Evolutionary conservation across 1,140 invertebrate genomes (phyloP), one percentile per base, ranked within the genome.

Genomic region (Acromyrmex heyeri): DNA sequence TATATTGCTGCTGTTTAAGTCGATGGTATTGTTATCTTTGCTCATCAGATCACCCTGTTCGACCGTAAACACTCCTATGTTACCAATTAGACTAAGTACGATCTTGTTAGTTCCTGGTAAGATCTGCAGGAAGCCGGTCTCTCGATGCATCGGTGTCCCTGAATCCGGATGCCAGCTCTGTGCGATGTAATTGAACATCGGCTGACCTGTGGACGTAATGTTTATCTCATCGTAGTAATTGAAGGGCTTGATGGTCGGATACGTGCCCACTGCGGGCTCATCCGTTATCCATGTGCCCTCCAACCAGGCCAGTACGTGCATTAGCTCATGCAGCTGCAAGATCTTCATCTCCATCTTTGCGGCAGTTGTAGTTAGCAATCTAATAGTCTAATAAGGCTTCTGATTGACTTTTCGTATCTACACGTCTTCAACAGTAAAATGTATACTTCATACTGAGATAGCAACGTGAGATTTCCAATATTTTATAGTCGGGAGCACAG

Each of bases 61-160:
- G 1, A 97, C 87, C 0, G 96, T 95, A 3, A 95, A 95, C 0
- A 97, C 72, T 16, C 96, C 96, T 93, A 97, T 96, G 92, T 97
- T 97, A 87, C 97, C 96, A 50, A 96, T 96, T n/a, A 96, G 92
- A 3, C 97, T 90, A 16, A 97, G 95, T 4, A 96, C 95, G 6
- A 97, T 86, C 57, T 96, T 93, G 48, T 96, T 95, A 18, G 96
- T 96, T 5, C 95, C 95, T 0, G 96, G 96, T 73, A 96, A 95
- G 14, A 97, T 96, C 57, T 96, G 94, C 1, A 97, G 91, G 93
- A 97, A 97, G 0, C 97, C 97, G 65, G 95, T 92, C 93, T 97
- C 97, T 78, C 96, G 94, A 91, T 97, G 97, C 96, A 97, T 96
- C 0, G 96, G 96, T 24, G 92, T 95, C 12, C 95, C 95, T 50